Evolutionary conservation across 35 echinoderm and acorn worm species (phyloP).

Genomic region (Holothuria glaberrima): DNA sequence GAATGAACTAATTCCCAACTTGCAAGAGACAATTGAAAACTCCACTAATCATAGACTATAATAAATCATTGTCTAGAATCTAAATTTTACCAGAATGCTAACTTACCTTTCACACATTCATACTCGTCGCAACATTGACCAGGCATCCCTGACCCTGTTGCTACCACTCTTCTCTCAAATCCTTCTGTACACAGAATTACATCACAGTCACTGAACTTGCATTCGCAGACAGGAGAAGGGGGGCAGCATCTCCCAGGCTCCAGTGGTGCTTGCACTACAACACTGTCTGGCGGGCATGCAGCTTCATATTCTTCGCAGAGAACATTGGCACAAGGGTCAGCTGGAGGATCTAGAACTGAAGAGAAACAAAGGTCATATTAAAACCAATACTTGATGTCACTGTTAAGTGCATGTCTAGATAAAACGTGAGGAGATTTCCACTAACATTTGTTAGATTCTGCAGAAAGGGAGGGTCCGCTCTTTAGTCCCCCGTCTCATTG

Average conservation of each 20-base stretch:
- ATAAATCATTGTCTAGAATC: too few relatives aligned
- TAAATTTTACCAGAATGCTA: neutral
- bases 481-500: too few relatives aligned
- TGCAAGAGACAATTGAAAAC: too few relatives aligned
- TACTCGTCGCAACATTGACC: conserved; percentile 85
- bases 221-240: conserved; percentile 65
- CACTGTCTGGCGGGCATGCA: conserved; percentile 74
- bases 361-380: neutral
- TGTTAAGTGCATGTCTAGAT: too few relatives aligned
- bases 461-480: too few relatives aligned
- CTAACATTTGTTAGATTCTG: too few relatives aligned
- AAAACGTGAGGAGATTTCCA: too few relatives aligned
- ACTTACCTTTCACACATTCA: conserved; percentile 83
- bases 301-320: conserved; percentile 45
- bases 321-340: neutral
- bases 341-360: conserved; percentile 4
- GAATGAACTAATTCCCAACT: too few relatives aligned
- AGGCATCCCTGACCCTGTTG: conserved; percentile 60
- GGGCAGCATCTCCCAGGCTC: conserved; percentile 81
- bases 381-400: too few relatives aligned
- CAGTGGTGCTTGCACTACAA: conserved; percentile 7
- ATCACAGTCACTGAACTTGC: conserved; percentile 69
- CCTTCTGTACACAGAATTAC: conserved; percentile 72
- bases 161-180: conserved; percentile 66
- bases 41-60: too few relatives aligned